These are phyloP conservation scores for Silurus asotus DNA, from an alignment of 2,113 vertebrate genomes.

Conservation along the genomic window DNA sequence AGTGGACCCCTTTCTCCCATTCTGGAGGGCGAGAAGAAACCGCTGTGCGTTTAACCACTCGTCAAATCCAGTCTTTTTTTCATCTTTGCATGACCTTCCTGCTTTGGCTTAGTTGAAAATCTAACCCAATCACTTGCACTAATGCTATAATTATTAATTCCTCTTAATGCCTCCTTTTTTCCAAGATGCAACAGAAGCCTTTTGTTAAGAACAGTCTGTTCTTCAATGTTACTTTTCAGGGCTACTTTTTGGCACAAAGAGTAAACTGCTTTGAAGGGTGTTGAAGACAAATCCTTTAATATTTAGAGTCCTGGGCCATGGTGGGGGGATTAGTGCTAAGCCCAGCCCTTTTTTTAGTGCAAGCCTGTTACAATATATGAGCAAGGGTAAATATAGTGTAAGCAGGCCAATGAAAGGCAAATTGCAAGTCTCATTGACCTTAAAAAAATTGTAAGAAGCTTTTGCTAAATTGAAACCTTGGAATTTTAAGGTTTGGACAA, in stretches of 20 bases:
- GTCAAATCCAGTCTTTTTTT: neutral
- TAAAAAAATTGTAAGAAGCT: neutral
- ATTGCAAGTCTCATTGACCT: constrained; percentile 3
- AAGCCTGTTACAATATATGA: constrained; percentile 2
- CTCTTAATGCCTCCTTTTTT: neutral
- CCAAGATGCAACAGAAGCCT: constrained; percentile 22
- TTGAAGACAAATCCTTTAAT: neutral
- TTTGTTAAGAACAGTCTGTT: neutral
- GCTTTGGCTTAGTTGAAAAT: constrained; percentile 47
- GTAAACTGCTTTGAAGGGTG: neutral
- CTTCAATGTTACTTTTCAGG: neutral
- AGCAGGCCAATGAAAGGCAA: neutral
- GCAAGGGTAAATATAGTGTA: constrained; percentile 1
- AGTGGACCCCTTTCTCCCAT: constrained; percentile 62
- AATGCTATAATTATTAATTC: constrained; percentile 25
- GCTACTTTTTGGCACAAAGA: neutral
- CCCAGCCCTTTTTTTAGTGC: neutral
- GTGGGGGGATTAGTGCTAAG: neutral
- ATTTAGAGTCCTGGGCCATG: neutral
- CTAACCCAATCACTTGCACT: constrained; percentile 26
- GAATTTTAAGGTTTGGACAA: neutral
- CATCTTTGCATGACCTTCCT: constrained; percentile 53
- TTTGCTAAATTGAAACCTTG: neutral
- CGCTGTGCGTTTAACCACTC: constrained; percentile 69
- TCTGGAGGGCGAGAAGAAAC: constrained; percentile 60